Evolutionary conservation across 2,797 vertebrate genomes (phyloP), one percentile per base, ranked within the genome.

Genomic region (Rhincodon typus): DNA sequence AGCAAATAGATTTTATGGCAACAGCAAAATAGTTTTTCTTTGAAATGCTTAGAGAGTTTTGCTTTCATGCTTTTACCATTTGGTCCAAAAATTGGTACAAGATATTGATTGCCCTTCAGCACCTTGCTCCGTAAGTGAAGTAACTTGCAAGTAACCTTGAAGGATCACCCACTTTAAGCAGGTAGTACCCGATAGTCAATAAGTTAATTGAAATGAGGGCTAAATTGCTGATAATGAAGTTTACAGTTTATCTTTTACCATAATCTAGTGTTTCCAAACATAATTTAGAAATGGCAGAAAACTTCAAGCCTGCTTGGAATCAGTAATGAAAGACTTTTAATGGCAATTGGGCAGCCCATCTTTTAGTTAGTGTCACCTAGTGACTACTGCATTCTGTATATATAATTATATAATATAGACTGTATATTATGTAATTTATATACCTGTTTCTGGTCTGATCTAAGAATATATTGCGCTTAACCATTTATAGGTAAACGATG

Each of bases 391-490:
- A 77, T 74, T 53, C 46, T 95, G 46, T 57, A 53, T 95, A 95
- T 74, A 95, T 95, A 95, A 95, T 77, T 95, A 30, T 72, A 95
- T 95, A 95, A 95, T 74, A 77, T 77, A 77, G 42, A 53, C 13
- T 53, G 27, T 94, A 67, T 69, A 50, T 94, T 94, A 42, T 94
- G 38, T 95, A 77, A 46, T 70, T 94, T 69, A 94, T 70, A 27
- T 91, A 91, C 23, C 42, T 84, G 30, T 90, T 72, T 70, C 67
- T 94, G 66, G n/a, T 94, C 91, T 70, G n/a, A 70, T 69, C 93
- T 94, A 27, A 12, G 4, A 53, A 57, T 91, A n/a, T 19, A 57
- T 91, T 74, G 70, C 27, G 7, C n/a, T 72, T 95, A 95, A 74
- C 70, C 30, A 10, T 77, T 74, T 77, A 53, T 19, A 15, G 42